Conservation (phyloP, 1,140 invertebrate genomes). For the Yoshiicerus persimilis region DNA sequence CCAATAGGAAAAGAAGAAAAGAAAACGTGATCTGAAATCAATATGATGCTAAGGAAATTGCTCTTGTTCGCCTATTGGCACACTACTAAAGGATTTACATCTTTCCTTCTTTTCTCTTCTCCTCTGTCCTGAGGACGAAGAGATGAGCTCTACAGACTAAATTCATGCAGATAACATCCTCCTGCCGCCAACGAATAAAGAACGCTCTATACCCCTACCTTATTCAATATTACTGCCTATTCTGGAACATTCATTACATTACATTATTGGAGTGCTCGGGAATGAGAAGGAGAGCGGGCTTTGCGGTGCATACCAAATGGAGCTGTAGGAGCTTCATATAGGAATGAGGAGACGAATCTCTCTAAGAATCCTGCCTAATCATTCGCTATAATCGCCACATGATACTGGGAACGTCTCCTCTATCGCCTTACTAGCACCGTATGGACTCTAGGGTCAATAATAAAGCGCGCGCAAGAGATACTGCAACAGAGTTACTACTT, state of each 20-base stretch:
- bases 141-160: not conserved
- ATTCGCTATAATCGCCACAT: conserved; percentile 1
- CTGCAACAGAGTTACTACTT: not conserved
- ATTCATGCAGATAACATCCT: not conserved
- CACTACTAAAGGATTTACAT: conserved; percentile 8
- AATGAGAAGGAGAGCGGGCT: not conserved
- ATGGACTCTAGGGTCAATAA: not conserved
- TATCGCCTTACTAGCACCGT: not conserved
- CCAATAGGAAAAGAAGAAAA: not conserved
- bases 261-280: not conserved
- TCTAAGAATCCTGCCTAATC: not conserved
- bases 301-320: not conserved
- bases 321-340: not conserved
- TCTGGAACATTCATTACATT: not conserved
- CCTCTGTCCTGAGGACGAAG: not conserved
- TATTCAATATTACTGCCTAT: not conserved
- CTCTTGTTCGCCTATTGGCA: conserved; percentile 21
- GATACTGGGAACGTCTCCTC: not conserved
- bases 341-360: not conserved
- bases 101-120: not conserved
- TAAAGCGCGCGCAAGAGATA: not conserved
- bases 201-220: no score
- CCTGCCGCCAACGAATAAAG: not conserved
- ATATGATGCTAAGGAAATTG: not conserved
- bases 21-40: conserved; percentile 17